A percentile compares a stretch with the other conserved stretches of the same genome.
phyloP scores from a whole-genome alignment of 1,140 invertebrate genomes.

The Ostrea denselamellosa region DNA sequence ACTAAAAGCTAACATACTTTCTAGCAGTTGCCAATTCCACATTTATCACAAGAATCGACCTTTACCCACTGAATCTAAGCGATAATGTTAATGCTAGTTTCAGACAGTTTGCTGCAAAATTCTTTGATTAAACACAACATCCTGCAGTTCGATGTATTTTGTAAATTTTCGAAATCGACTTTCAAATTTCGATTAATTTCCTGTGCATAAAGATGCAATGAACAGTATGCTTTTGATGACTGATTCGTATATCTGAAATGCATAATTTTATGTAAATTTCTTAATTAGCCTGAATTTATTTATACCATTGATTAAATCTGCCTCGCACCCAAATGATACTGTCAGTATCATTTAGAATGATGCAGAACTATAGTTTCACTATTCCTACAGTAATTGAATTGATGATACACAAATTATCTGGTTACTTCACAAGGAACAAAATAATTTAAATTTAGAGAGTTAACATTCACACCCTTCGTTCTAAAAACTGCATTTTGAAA shows the following conservation, averaged over 20 bases:
- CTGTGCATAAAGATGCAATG: background rate
- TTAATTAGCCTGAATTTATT: slow-evolving; percentile 18
- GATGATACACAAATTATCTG: background rate
- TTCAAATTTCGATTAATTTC: slow-evolving; percentile 18
- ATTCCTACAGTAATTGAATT: background rate
- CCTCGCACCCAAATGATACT: background rate
- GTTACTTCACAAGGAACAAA: background rate
- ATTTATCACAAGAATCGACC: slow-evolving; percentile 22
- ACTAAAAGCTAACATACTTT: slow-evolving; percentile 27
- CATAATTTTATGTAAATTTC: slow-evolving; percentile 13
- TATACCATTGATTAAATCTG: background rate
- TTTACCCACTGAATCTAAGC: slow-evolving; percentile 20
- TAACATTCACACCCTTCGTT: background rate
- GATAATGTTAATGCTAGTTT: slow-evolving; percentile 6
- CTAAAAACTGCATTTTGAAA: background rate
- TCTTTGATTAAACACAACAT: slow-evolving; percentile 34
- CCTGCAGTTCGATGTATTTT: slow-evolving; percentile 20
- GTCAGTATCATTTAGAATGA: background rate
- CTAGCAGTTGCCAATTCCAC: slow-evolving; percentile 18
- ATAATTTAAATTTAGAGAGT: too few species aligned
- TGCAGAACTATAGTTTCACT: background rate
- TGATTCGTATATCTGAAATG: slow-evolving; percentile 15
- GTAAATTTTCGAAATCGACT: background rate
- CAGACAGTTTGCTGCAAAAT: slow-evolving; percentile 21
- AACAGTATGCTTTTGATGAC: background rate